phyloP scores from a whole-genome alignment of 2,797 vertebrate species.

The Sebastes steindachneri region DNA sequence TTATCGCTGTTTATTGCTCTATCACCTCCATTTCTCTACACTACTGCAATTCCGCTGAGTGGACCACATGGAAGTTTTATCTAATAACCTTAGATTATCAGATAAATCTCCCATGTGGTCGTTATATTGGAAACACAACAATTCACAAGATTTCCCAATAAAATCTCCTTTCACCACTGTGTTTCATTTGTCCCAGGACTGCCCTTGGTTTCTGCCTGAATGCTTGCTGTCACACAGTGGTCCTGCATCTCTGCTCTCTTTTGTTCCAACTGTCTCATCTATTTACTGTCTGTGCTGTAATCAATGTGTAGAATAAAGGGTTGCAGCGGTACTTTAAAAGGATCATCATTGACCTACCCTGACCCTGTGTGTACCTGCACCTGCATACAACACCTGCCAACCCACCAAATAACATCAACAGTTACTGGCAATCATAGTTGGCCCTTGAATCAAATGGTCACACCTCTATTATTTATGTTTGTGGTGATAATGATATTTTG shows the following conservation, averaged over 20 bases:
- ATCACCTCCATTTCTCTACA: background rate
- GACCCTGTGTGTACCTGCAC: background rate
- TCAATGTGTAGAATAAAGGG: background rate
- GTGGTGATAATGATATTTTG: background rate
- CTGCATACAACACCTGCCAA: background rate
- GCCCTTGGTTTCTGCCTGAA: background rate
- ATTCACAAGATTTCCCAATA: background rate
- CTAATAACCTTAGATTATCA: background rate
- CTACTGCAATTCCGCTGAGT: too few species aligned
- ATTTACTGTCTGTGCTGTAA: background rate
- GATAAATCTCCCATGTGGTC: background rate
- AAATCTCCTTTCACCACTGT: background rate
- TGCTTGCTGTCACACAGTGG: background rate
- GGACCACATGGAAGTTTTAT: background rate
- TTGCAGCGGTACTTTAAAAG: background rate
- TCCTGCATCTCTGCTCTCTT: background rate
- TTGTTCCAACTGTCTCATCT: constrained; percentile 9
- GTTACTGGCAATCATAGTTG: background rate
- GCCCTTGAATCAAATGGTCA: background rate
- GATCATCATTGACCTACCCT: background rate
- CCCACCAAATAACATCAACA: background rate
- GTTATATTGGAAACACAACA: background rate
- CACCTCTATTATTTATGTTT: background rate
- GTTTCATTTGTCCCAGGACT: background rate
- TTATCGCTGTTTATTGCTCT: background rate